A percentile compares a stretch with the other conserved stretches of the same genome.
These are phyloP conservation scores for Amiota communis DNA, from an alignment of 2,888 invertebrate genomes.

Conservation along the genomic window DNA sequence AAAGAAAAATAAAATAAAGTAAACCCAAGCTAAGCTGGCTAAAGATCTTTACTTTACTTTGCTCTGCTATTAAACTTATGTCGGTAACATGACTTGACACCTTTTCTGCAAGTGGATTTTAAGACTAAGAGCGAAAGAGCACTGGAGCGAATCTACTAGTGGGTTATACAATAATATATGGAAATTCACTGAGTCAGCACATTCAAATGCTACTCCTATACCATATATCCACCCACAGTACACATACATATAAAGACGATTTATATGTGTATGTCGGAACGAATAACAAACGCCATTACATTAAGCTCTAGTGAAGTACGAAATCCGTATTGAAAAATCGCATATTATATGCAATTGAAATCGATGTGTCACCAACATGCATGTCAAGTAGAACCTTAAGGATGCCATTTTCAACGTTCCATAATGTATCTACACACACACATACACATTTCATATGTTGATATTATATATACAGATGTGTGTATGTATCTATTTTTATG, in stretches of 20 bases:
- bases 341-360: slow-evolving; percentile 63
- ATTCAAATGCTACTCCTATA: not conserved
- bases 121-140: not conserved
- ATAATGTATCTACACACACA: not conserved
- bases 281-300: not conserved
- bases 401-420: not conserved
- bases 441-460: not conserved
- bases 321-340: slow-evolving; percentile 64
- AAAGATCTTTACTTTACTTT: too few species aligned
- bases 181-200: not conserved
- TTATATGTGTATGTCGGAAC: not conserved
- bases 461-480: not conserved
- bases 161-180: not conserved
- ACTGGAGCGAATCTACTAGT: not conserved
- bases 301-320: not conserved
- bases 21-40: too few species aligned
- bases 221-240: not conserved
- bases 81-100: slow-evolving; percentile 20
- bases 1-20: too few species aligned
- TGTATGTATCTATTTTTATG: slow-evolving; percentile 14
- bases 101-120: not conserved
- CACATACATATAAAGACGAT: slow-evolving; percentile 17
- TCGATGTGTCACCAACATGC: slow-evolving; percentile 60
- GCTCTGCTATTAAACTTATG: slow-evolving; percentile 3
- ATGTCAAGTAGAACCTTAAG: slow-evolving; percentile 23